A percentile compares a stretch with the other conserved stretches of the same genome.
Evolutionary conservation across 2,888 invertebrate genomes (phyloP).

Genomic region (Lamellibrachia columna): DNA sequence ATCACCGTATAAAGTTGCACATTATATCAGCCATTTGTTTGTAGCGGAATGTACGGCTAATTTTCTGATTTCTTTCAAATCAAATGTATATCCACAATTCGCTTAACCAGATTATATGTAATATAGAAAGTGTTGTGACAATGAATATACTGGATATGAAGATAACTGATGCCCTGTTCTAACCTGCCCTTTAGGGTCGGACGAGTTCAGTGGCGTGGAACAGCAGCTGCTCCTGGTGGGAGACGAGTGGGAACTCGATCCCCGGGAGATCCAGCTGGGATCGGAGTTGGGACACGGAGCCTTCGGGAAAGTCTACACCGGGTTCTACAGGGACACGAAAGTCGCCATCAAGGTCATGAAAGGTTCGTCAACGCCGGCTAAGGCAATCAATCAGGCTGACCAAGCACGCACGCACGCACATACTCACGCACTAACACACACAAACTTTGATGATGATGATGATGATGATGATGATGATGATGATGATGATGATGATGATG

Average conservation of each 20-base stretch:
- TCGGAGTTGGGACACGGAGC: slow-evolving; percentile 62
- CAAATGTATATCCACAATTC: not conserved
- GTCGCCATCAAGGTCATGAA: slow-evolving; percentile 82
- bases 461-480: slow-evolving; percentile 25
- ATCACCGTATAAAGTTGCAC: no score
- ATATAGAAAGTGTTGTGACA: not conserved
- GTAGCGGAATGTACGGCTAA: no score
- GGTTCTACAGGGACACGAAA: slow-evolving; percentile 54
- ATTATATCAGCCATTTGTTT: no score
- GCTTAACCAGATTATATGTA: not conserved
- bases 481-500: slow-evolving; percentile 25
- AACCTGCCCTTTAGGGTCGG: not conserved
- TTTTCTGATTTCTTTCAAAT: not conserved
- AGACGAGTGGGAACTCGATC: slow-evolving; percentile 63
- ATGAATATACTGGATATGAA: no score
- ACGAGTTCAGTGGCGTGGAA: not conserved
- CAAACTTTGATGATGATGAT: slow-evolving; percentile 2
- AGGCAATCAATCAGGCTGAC: slow-evolving; percentile 16
- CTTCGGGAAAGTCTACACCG: slow-evolving; percentile 63
- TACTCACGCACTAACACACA: not conserved
- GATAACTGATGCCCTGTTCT: no score
- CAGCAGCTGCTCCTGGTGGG: not conserved
- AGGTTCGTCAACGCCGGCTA: slow-evolving; percentile 66
- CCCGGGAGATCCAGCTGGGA: slow-evolving; percentile 54
- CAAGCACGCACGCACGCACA: not conserved